Evolutionary conservation across 1,140 invertebrate genomes (phyloP).

Genomic region (Akabosia matsudoensis): DNA sequence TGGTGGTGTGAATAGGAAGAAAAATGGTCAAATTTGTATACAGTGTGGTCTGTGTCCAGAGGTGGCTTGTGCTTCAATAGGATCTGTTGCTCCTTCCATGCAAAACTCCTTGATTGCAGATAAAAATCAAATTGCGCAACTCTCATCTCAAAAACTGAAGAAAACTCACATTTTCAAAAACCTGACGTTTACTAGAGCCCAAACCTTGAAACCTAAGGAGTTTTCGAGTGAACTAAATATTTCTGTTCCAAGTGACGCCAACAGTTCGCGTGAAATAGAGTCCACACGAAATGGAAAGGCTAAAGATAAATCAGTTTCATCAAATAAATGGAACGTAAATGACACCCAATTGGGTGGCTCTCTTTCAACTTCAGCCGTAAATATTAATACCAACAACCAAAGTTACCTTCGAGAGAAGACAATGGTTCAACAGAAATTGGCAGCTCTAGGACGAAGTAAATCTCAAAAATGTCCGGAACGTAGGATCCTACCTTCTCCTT

Average conservation of each 20-base stretch:
- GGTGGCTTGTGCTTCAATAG: neutral
- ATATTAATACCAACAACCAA: neutral
- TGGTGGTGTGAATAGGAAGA: neutral
- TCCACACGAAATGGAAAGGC: neutral
- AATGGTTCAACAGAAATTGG: constrained; percentile 13
- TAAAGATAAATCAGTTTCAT: neutral
- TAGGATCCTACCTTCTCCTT: neutral
- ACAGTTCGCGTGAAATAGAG: too few relatives aligned
- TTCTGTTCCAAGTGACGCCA: too few relatives aligned
- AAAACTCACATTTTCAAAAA: constrained; percentile 8
- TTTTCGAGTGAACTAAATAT: neutral
- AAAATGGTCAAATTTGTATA: neutral
- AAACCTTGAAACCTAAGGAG: neutral
- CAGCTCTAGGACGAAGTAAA: constrained; percentile 4
- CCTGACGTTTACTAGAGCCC: neutral
- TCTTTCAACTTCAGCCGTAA: neutral
- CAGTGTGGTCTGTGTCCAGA: neutral
- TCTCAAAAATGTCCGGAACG: constrained; percentile 13
- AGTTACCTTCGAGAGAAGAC: neutral
- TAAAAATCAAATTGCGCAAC: neutral
- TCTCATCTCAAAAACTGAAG: neutral
- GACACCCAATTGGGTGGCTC: neutral
- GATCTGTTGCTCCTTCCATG: neutral
- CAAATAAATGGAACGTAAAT: neutral
- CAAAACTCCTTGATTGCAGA: neutral